Conservation (phyloP, 2,797 vertebrate genomes). For the Sebastes miniatus region DNA sequence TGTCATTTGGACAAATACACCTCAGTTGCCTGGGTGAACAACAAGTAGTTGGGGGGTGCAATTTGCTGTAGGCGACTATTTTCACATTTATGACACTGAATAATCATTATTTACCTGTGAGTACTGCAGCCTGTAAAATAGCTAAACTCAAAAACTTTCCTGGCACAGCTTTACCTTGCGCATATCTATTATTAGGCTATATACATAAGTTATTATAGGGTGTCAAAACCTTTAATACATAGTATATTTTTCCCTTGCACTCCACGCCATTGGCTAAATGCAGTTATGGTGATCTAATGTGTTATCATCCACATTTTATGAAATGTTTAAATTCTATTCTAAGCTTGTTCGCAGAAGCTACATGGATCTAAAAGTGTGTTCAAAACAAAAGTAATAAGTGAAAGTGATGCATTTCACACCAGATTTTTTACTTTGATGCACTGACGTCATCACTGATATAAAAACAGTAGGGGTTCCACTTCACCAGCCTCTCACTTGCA, state of each 20-base stretch:
- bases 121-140: not conserved
- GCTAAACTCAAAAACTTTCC: not conserved
- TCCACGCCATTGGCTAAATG: not conserved
- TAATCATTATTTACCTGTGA: not conserved
- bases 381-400: not conserved
- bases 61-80: not conserved
- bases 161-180: not conserved
- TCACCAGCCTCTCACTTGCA: not conserved
- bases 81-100: not conserved
- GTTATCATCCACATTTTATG: slow-evolving; percentile 2
- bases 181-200: not conserved
- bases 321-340: not conserved
- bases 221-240: slow-evolving; percentile 7
- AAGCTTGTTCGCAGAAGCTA: not conserved
- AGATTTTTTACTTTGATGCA: not conserved
- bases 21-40: slow-evolving; percentile 15
- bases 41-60: not conserved
- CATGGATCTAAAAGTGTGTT: not conserved
- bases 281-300: slow-evolving; percentile 1
- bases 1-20: slow-evolving; percentile 41
- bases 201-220: not conserved
- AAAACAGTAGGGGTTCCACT: not conserved
- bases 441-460: not conserved
- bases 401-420: not conserved
- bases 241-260: not conserved